These are phyloP conservation scores for Eristalis pertinax DNA, from an alignment of 2,888 invertebrate species.

Conservation along the genomic window DNA sequence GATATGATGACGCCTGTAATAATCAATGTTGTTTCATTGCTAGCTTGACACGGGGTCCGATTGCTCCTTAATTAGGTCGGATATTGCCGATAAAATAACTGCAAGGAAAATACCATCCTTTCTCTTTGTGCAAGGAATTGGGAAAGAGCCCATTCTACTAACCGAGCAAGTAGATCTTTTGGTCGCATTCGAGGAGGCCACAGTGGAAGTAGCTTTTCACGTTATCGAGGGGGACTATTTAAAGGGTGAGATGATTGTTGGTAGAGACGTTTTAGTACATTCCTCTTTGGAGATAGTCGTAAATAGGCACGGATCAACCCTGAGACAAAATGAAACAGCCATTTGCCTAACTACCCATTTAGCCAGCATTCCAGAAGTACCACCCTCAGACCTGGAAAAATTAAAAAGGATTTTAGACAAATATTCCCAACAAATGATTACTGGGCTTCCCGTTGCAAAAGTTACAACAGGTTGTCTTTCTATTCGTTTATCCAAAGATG, in stretches of 20 bases:
- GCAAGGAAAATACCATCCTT: constrained; percentile 32
- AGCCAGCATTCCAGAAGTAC: neutral
- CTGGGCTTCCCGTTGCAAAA: constrained; percentile 11
- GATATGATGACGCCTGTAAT: constrained; percentile 40
- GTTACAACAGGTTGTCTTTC: constrained; percentile 19
- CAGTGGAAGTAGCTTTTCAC: constrained; percentile 30
- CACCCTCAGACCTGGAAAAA: constrained; percentile 4
- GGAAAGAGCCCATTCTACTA: constrained; percentile 32
- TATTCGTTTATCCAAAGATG: constrained; percentile 33
- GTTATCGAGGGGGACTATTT: constrained; percentile 27
- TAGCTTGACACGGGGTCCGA: too few species aligned
- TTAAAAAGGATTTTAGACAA: constrained; percentile 33
- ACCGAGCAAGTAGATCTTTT: too few species aligned
- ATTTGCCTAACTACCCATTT: constrained; percentile 10
- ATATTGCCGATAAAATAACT: constrained; percentile 35
- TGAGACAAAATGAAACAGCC: constrained; percentile 12
- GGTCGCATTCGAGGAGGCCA: neutral
- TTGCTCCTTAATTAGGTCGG: constrained; percentile 50
- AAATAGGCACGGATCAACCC: constrained; percentile 20
- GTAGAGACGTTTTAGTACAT: constrained; percentile 4
- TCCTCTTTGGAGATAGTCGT: constrained; percentile 21
- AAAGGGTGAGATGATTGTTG: constrained; percentile 30
- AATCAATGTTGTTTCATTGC: constrained; percentile 51
- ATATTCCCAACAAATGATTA: constrained; percentile 32
- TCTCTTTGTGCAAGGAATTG: constrained; percentile 24